Conservation (phyloP, 2,888 invertebrate species). For the Spatulosminthurus flaviceps region DNA sequence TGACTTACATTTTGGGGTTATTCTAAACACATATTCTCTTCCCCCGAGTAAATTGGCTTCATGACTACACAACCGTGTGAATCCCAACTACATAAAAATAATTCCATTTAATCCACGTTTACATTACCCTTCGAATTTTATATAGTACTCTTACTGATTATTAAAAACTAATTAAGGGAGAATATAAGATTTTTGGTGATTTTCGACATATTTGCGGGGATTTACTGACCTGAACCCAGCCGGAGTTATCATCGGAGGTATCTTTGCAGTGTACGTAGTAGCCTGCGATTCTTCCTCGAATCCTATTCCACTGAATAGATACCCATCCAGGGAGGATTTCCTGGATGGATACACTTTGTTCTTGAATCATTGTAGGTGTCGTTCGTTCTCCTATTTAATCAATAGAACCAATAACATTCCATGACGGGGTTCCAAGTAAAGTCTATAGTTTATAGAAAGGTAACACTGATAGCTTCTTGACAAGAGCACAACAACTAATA, state of each 20-base stretch:
- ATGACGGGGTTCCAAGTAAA: not conserved
- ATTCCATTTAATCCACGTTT: not conserved
- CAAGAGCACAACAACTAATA: not conserved
- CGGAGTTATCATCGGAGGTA: slow-evolving; percentile 25
- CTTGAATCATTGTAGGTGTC: slow-evolving; percentile 39
- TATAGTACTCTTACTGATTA: too few species aligned
- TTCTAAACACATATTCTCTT: slow-evolving; percentile 44
- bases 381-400: slow-evolving; percentile 39
- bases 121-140: not conserved
- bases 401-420: not conserved
- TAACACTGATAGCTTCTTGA: not conserved
- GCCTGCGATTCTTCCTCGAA: slow-evolving; percentile 40
- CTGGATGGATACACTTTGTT: slow-evolving; percentile 29
- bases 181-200: too few species aligned
- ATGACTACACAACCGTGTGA: slow-evolving; percentile 44
- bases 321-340: slow-evolving; percentile 49
- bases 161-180: too few species aligned
- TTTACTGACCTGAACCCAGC: slow-evolving; percentile 43
- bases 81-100: slow-evolving; percentile 31
- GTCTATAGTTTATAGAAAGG: not conserved
- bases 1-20: slow-evolving; percentile 48
- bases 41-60: slow-evolving; percentile 44
- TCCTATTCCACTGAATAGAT: slow-evolving; percentile 40
- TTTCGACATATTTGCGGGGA: too few species aligned
- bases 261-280: slow-evolving; percentile 46